Base-by-base conservation (phyloP, 2,797 vertebrate genomes). In the Heterohyrax brucei region DNA sequence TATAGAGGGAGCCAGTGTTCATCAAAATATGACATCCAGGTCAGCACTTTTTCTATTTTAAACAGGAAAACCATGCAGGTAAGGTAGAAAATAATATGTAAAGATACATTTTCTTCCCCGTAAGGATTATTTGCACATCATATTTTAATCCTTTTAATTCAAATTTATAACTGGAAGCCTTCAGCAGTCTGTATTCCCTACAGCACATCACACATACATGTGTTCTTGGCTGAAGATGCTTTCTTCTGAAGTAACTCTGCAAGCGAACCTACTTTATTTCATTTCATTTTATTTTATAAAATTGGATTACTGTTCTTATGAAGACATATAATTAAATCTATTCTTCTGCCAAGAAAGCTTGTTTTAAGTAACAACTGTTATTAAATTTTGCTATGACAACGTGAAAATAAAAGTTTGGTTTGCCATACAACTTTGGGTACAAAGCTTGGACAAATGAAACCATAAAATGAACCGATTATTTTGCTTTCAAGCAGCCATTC, bases 301-400 rank as follows among this genome's bases (percentile, higher is more conserved):
- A 84, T 94, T 95, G 75, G 61, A 78, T 96, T 97, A 92, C 30
- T 44, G 78, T 95, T 75, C 91, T 94, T 56, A 53, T 7, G 28
- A 64, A 30, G 96, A 96, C 46, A 97, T 83, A 28, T 95, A 72
- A 77, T 62, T 85, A 95, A 97, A 95, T 96, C 56, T 97, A 78
- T 62, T 89, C n/a, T 93, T 76, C 82, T 97, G 94, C 89, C 95
- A 93, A 78, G 24, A 89, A 85, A 87, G 33, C 39, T 21, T 87
- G 94, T 96, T 97, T 95, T 86, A 96, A 87, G 93, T 44, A 53
- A 95, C 33, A 97, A 88, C 33, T 93, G 21, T 66, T 91, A 95
- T 70, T 80, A 94, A 76, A 97, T 91, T 93, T 78, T 92, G 91
- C 88, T 87, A 83, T 93, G 28, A 68, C 46, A 91, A 13, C 61